Base-by-base conservation (phyloP, 2,113 vertebrate genomes). In the Tupaia chinensis region DNA sequence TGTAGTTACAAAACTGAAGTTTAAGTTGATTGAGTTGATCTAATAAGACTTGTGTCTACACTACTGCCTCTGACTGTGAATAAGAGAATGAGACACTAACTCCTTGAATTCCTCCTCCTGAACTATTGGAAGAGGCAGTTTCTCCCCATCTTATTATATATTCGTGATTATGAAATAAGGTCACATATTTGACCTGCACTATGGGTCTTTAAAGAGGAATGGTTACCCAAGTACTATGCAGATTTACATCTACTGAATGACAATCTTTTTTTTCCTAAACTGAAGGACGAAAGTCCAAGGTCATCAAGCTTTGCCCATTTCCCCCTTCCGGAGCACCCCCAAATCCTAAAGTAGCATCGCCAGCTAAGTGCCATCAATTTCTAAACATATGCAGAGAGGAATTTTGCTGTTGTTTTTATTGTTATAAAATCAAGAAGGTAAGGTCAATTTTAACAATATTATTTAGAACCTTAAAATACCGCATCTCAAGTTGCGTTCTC, bases 401-500 rank as follows among this genome's bases (percentile, higher is more conserved):
- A 58, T 82, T 84, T 54, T 44, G 44, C 5, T 44, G 44, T 87
- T 78, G 9, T n/a, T 84, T 22, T 54, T 76, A 17, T 72, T 95
- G n/a, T 61, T 92, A 25, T 66, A 70, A 27, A 85, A 53, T 65
- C 32, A 87, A 56, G 5, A 95, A 53, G 14, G 8, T 74, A 91
- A 82, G 23, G 61, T 89, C 44, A 70, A 2, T 78, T 95, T 81
- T 77, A 72, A 25, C 78, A 97, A 65, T 27, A 79, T 79, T 56
- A 63, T 60, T 11, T 73, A 89, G 0, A 68, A 20, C 19, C 92
- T 91, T 88, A 83, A 58, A 93, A 73, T 91, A 87, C 34, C 69
- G 96, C 73, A 93, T 93, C 89, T 95, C 68, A 77, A 61, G 44
- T 73, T 32, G 11, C 58, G 94, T 84, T 94, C n/a, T 76, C 79